Conservation (phyloP, 2,797 vertebrate species). For the Myripristis murdjan region DNA sequence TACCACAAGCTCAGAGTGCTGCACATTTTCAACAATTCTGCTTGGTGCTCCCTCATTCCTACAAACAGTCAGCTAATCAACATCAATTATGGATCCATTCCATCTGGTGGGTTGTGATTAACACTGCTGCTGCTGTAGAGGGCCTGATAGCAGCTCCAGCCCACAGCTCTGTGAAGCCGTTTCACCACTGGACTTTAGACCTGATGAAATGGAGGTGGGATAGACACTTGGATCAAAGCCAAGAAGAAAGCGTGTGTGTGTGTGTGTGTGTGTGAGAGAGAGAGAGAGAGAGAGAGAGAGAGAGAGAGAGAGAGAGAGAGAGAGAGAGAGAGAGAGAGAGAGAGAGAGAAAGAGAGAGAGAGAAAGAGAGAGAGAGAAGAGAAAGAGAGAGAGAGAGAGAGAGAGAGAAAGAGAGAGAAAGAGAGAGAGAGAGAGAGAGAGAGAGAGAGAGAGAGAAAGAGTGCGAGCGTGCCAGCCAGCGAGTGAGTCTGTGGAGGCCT, state of each 20-base stretch:
- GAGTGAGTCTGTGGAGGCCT: too few relatives aligned
- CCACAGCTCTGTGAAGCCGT: conserved; percentile 33
- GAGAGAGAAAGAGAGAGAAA: too few relatives aligned
- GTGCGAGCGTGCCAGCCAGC: too few relatives aligned
- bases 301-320: too few relatives aligned
- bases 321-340: too few relatives aligned
- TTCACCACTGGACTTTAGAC: conserved; percentile 26
- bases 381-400: too few relatives aligned
- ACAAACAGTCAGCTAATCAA: conserved; percentile 41
- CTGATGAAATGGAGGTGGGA: conserved; percentile 31
- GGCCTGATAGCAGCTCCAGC: conserved; percentile 34
- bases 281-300: too few relatives aligned
- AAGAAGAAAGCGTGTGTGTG: conserved; percentile 14
- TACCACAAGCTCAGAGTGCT: conserved; percentile 18
- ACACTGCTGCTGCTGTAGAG: conserved; percentile 23
- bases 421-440: too few relatives aligned
- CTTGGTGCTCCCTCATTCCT: conserved; percentile 3
- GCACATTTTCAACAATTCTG: conserved; percentile 19
- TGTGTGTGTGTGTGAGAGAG: conserved; percentile 7
- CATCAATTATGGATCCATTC: conserved; percentile 66
- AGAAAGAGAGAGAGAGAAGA: too few relatives aligned
- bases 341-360: too few relatives aligned
- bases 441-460: too few relatives aligned
- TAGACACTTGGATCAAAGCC: conserved; percentile 28
- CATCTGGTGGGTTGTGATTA: conserved; percentile 59